Conservation (phyloP, 2,113 vertebrate species). For the Tichodroma muraria region DNA sequence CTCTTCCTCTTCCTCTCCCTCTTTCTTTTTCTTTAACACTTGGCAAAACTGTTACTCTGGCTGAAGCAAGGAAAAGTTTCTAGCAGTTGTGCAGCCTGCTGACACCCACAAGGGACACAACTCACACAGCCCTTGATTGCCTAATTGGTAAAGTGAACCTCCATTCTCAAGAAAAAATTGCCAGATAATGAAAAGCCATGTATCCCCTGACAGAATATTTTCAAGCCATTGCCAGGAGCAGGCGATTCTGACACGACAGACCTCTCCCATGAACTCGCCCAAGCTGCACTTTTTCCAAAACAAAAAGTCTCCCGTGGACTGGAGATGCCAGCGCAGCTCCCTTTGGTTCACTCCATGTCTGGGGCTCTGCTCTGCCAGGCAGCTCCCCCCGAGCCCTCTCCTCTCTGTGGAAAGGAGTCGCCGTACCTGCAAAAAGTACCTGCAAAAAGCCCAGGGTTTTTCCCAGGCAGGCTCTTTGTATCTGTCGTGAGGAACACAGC, state of each 20-base stretch:
- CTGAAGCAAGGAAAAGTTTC: not conserved
- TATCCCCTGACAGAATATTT: not conserved
- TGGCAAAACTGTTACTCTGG: not conserved
- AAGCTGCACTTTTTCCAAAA: not conserved
- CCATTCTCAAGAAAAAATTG: not conserved
- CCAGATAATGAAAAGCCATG: slow-evolving; percentile 29
- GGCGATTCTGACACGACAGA: not conserved
- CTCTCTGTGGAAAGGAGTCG: not conserved
- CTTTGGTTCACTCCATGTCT: not conserved
- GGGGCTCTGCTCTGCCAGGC: not conserved
- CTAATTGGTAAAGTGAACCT: not conserved
- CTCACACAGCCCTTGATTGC: not conserved
- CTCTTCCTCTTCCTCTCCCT: too few species aligned
- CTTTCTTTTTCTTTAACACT: not conserved
- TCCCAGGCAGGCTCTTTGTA: not conserved
- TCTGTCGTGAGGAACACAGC: not conserved
- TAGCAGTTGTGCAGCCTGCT: not conserved
- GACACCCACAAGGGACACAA: not conserved
- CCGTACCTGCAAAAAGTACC: not conserved
- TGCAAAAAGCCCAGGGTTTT: not conserved
- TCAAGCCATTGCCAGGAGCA: not conserved
- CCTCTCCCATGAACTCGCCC: not conserved
- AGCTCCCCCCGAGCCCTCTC: not conserved
- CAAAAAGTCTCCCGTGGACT: not conserved
- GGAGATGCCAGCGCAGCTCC: not conserved